Evolutionary conservation across 2,113 vertebrate genomes (phyloP), one percentile per base, ranked within the genome.

Genomic region (Calyptommatus sinebrachiatus): DNA sequence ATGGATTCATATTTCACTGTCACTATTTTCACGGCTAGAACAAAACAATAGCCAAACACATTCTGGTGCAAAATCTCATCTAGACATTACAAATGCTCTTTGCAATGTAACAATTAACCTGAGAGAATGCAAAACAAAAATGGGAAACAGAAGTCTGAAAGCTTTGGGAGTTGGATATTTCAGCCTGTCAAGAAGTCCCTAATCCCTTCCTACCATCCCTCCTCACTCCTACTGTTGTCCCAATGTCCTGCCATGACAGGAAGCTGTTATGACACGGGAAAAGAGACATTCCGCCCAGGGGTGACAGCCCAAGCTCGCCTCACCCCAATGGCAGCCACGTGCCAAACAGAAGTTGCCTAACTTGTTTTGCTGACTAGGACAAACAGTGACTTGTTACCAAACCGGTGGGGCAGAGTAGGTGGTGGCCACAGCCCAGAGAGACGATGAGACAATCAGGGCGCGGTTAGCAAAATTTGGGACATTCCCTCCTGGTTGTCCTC

Each of bases 111-210:
- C 14, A 10, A 60, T 7, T 62, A 63, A 62, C 10, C 10, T 46
- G 46, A 67, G 46, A 26, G 26, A 41, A 21, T 68, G 31, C 21
- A 16, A 24, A 68, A 22, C 63, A 7, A 68, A 7, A 67, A 68
- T 22, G 8, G 45, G 50, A 80, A 80, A 29, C 63, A 20, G 29
- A 53, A 73, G 62, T 18, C 31, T 76, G n/a, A 78, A 69, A 84
- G 76, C 76, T 90, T 89, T 89, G 86, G 89, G 84, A 89, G 84
- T 87, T 78, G 78, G 85, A 86, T 31, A 24, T 41, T 4, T 61
- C 35, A 53, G 0, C 0, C 21, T 1, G 11, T 12, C 26, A 0
- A 69, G 29, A 0, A 69, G 29, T 12, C 0, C 2, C 81, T 75
- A 4, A 86, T 85, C 85, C 67, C 70, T 84, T 65, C 5, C 80